Evolutionary conservation across 2,113 vertebrate genomes (phyloP), one percentile per base, ranked within the genome.

Genomic region (Thamnaconus septentrionalis): DNA sequence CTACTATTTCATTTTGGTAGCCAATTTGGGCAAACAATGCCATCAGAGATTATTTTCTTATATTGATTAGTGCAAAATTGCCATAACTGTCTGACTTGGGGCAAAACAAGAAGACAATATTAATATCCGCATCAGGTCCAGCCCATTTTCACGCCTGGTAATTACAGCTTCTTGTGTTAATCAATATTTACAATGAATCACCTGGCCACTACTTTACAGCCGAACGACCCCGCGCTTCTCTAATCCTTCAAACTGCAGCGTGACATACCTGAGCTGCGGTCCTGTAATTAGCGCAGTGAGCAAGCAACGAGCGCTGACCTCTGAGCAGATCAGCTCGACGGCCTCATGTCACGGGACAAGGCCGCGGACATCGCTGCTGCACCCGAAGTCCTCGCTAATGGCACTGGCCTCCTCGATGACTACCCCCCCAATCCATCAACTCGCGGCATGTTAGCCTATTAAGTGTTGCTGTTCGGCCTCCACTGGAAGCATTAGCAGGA

Each of bases 341-440:
- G 57, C 40, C 56, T 80, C 48, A 72, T 81, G 78, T 73, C 60
- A 70, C 62, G 56, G 49, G 69, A 45, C 65, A 53, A 5, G 47
- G 55, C 42, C 47, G 31, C 7, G 54, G 69, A 10, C 52, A 73
- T 81, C 72, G 65, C 31, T 56, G 53, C 31, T 62, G 8, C 41
- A 47, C 51, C 44, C 6, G 1, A 39, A 61, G 65, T 59, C 57
- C 59, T 64, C 62, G 50, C 70, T 78, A 82, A 85, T 62, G 70
- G 76, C 78, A 57, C 53, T 56, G 60, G 47, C 61, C 11, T 75
- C 68, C 76, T 71, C 40, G 50, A 69, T 66, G 71, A 61, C 67
- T 60, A 66, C 45, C 45, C 45, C 45, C 73, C 64, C 80, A 83
- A 83, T 82, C 75, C 60, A 82, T 82, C 79, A 56, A 75, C 65